These are phyloP conservation scores for Neodontobutis hainanensis DNA, from an alignment of 2,113 vertebrate species.

Conservation along the genomic window DNA sequence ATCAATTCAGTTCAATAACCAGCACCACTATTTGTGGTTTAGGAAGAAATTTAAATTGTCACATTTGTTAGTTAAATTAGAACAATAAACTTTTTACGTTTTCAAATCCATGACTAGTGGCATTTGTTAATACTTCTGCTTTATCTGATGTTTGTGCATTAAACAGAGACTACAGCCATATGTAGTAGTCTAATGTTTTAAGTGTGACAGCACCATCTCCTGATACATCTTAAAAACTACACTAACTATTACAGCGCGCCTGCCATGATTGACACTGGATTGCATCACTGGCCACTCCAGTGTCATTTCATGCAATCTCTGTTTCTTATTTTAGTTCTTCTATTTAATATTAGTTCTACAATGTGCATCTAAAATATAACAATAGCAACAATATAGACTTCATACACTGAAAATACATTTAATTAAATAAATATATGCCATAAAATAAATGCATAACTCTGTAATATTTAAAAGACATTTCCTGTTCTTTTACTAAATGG, in stretches of 20 bases:
- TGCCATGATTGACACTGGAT: slow-evolving; percentile 14
- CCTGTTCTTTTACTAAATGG: slow-evolving; percentile 8
- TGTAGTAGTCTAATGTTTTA: neutral
- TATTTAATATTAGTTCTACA: slow-evolving; percentile 48
- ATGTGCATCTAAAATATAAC: slow-evolving; percentile 29
- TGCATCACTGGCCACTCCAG: slow-evolving; percentile 25
- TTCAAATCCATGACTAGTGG: no score
- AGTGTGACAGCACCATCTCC: slow-evolving; percentile 46
- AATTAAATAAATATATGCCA: slow-evolving; percentile 47
- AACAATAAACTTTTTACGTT: no score
- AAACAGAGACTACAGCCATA: neutral
- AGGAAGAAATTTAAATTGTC: no score
- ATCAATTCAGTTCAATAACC: no score
- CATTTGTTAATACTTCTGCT: no score
- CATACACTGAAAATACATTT: slow-evolving; percentile 32
- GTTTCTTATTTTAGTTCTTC: neutral
- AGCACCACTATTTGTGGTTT: no score
- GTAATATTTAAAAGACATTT: slow-evolving; percentile 15
- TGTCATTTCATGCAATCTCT: neutral
- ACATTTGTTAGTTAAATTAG: no score
- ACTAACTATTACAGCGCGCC: slow-evolving; percentile 22
- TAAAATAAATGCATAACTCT: slow-evolving; percentile 47
- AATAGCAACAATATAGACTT: slow-evolving; percentile 35
- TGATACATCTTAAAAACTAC: slow-evolving; percentile 27
- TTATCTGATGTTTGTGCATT: no score